Conservation (phyloP, 2,888 invertebrate genomes). For the Caradrina kadenii region DNA sequence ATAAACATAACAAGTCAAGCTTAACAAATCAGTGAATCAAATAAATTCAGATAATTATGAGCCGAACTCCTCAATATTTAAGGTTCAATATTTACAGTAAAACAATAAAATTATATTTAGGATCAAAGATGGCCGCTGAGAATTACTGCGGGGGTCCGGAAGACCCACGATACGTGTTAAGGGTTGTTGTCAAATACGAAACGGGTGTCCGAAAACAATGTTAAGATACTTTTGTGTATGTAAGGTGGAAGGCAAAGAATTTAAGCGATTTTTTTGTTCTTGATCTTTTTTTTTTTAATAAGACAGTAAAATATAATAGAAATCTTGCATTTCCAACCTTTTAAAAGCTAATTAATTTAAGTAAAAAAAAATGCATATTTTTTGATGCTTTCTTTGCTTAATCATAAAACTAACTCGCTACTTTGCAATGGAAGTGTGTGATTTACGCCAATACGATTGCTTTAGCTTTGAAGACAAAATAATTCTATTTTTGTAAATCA, state of each 20-base stretch:
- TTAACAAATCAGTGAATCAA: constrained; percentile 30
- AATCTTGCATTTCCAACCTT: too few relatives aligned
- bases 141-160: constrained; percentile 67
- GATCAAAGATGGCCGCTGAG: constrained; percentile 38
- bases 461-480: too few relatives aligned
- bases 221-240: constrained; percentile 62
- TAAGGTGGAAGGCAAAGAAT: constrained; percentile 45
- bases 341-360: too few relatives aligned
- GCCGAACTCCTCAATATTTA: constrained; percentile 12
- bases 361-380: too few relatives aligned
- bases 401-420: too few relatives aligned
- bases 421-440: too few relatives aligned
- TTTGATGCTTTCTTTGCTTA: too few relatives aligned
- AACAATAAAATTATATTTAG: constrained; percentile 38
- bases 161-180: constrained; percentile 65
- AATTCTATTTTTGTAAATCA: too few relatives aligned
- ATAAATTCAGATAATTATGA: constrained; percentile 34
- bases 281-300: too few relatives aligned
- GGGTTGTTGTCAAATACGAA: constrained; percentile 68
- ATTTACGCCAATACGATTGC: too few relatives aligned
- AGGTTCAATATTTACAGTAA: constrained; percentile 43
- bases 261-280: constrained; percentile 1
- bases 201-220: constrained; percentile 72
- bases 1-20: constrained; percentile 31
- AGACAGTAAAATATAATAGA: too few relatives aligned